Conservation (phyloP, 2,888 invertebrate species). For the Rhogogaster chlorosoma region DNA sequence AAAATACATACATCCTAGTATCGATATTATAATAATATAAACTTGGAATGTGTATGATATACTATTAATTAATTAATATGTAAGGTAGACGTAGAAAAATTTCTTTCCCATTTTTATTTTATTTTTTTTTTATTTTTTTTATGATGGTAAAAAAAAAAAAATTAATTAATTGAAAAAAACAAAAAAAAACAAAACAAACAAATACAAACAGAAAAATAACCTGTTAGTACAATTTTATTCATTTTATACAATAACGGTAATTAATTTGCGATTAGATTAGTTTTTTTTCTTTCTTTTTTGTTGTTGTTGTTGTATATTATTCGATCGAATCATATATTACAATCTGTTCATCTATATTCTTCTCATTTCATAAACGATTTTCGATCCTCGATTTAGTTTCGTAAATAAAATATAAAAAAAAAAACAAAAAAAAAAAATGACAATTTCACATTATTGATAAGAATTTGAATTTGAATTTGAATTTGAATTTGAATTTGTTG, state of each 20-base stretch:
- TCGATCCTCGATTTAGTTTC: too few relatives aligned
- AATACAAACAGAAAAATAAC: too few relatives aligned
- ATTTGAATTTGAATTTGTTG: too few relatives aligned
- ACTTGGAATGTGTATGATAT: background rate
- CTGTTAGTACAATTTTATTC: background rate
- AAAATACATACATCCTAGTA: background rate
- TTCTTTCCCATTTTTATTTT: background rate
- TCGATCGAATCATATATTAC: too few relatives aligned
- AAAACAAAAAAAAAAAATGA: background rate
- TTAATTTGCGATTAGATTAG: background rate
- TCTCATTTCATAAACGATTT: too few relatives aligned
- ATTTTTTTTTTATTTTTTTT: background rate
- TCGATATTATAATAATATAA: background rate
- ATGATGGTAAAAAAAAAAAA: background rate
- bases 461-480: too few relatives aligned
- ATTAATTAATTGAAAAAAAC: background rate
- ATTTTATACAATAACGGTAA: background rate
- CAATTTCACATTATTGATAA: too few relatives aligned
- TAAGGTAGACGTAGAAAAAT: background rate
- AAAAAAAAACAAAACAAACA: background rate
- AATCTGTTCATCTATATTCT: too few relatives aligned
- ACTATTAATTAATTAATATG: too few relatives aligned
- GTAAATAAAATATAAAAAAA: background rate
- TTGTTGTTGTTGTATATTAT: too few relatives aligned
- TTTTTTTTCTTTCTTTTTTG: too few relatives aligned